phyloP scores from a whole-genome alignment of 2,113 vertebrate genomes.

The Tragulus kanchil region DNA sequence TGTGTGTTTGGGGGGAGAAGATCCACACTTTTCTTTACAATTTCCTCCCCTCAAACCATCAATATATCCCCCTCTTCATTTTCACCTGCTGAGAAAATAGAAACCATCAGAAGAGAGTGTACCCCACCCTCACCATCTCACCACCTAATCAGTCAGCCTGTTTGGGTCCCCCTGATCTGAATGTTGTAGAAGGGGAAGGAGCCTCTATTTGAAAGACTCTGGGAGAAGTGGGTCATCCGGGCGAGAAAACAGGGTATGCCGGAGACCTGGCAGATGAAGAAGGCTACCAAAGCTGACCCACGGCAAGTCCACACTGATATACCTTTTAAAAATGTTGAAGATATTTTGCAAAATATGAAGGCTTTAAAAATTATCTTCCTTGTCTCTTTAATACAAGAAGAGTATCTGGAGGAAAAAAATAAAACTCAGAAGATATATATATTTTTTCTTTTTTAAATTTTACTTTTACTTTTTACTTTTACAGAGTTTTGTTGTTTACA shows the following conservation, averaged over 20 bases:
- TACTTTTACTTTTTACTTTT: no score
- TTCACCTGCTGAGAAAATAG: background rate
- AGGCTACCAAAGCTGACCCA: background rate
- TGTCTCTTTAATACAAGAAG: background rate
- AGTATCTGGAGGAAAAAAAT: constrained; percentile 22
- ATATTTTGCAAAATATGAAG: background rate
- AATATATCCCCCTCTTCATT: background rate
- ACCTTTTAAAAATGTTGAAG: background rate
- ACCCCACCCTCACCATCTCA: background rate
- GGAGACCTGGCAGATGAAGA: background rate
- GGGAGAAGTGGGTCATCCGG: rapidly evolving
- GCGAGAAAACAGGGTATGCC: no score
- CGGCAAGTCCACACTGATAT: background rate
- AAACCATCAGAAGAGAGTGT: background rate
- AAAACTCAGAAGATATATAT: background rate
- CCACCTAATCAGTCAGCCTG: rapidly evolving
- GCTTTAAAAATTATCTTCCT: constrained; percentile 29
- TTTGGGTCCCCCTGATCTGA: background rate
- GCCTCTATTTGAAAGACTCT: background rate
- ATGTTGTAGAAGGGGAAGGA: background rate
- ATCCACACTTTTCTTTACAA: background rate
- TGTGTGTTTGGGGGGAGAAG: background rate
- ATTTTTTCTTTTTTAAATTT: no score
- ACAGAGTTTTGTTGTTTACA: no score
- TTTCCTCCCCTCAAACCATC: background rate